Base-by-base conservation (phyloP, 1,140 invertebrate species). In the Neodiprion pinetum region DNA sequence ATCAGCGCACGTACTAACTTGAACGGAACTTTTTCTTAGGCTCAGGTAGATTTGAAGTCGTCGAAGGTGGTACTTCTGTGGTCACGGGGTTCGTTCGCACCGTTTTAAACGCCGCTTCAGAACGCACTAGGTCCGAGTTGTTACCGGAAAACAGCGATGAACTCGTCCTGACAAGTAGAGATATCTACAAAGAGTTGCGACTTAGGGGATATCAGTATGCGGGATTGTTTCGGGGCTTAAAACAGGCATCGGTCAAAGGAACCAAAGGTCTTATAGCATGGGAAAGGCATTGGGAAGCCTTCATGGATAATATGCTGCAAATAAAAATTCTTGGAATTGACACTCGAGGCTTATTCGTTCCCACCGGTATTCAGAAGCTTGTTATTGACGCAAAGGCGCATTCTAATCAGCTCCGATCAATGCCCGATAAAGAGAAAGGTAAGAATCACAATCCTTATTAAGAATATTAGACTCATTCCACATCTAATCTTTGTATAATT, bases 141-240 rank as follows among this genome's bases (percentile, higher is more conserved):
- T 12, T 70, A n/a, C n/a, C 50, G 9, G 68, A 70, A 1, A 72
- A 75, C 1, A 65, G 11, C 11, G 23, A 73, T 1, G 4, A 48
- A 61, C 53, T 85, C 81, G 72, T 11, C 49, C 65, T 53, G 47
- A 89, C 90, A 1, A 90, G 89, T 1, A 92, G 92, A 77, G 96
- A 97, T 85, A 92, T 97, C 75, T 98, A 98, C 87, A 97, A 97
- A 83, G 96, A 97, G 87, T 87, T 98, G 7, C 90, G 93, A 78
- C 89, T 97, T 0, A 89, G 96, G 81, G 96, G 96, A 8, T 97
- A 98, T 83, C 95, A 97, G 79, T 98, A 97, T 87, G 93, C 91
- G n/a, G 92, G 93, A 71, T 85, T 92, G 11, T 96, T 96, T 89
- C 90, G 92, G 80, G 93, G 91, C 28, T 83, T 92, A 21, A 78